phyloP scores from a whole-genome alignment of 2,888 invertebrate species.

The Microdon myrmicae region DNA sequence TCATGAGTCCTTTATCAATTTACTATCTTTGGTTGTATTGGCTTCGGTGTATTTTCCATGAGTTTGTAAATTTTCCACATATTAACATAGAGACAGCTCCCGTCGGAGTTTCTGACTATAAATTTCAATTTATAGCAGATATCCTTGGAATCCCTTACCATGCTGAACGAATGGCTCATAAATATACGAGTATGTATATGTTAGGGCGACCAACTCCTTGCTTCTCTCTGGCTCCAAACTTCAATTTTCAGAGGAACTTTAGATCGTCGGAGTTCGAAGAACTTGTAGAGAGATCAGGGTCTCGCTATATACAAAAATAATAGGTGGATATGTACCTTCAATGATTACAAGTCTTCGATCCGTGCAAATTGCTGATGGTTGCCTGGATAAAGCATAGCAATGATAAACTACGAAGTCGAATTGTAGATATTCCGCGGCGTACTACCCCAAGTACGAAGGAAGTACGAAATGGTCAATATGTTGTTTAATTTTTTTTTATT shows the following conservation, averaged over 20 bases:
- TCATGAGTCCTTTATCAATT: conserved; percentile 22
- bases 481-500: no score
- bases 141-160: conserved; percentile 8
- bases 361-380: conserved; percentile 9
- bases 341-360: conserved; percentile 19
- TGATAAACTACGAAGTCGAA: conserved; percentile 29
- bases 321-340: conserved; percentile 19
- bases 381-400: conserved; percentile 23
- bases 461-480: no score
- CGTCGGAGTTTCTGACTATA: conserved; percentile 26
- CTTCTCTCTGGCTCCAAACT: conserved; percentile 26
- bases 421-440: neutral
- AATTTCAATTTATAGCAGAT: conserved; percentile 45
- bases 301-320: no score
- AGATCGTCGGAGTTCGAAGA: conserved; percentile 24
- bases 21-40: conserved; percentile 2
- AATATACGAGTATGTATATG: no score
- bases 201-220: no score
- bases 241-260: conserved; percentile 40
- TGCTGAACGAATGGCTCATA: no score
- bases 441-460: conserved; percentile 4
- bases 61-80: conserved; percentile 35
- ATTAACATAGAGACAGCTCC: conserved; percentile 40
- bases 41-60: conserved; percentile 16
- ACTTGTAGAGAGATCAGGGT: neutral